Evolutionary conservation across 2,113 vertebrate species (phyloP).

Genomic region (Pygathrix nemaeus): DNA sequence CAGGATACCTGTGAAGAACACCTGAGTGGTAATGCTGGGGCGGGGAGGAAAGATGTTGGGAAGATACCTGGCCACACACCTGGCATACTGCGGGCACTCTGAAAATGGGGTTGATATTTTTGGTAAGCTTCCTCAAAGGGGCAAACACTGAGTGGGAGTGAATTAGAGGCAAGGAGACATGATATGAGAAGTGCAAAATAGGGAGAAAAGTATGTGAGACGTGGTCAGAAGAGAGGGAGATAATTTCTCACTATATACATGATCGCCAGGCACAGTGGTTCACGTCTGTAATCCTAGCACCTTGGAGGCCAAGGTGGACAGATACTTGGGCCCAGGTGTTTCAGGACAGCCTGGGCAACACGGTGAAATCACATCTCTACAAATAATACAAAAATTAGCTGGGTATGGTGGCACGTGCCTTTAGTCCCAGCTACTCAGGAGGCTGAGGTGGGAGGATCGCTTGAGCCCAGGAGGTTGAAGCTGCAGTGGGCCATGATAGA

Average conservation of each 20-base stretch:
- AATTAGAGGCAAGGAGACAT: neutral
- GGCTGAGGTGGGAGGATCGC: neutral
- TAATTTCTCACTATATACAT: neutral
- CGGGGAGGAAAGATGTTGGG: fast-evolving
- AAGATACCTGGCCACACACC: neutral
- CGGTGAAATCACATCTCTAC: neutral
- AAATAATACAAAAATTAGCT: neutral
- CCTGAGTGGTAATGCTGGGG: fast-evolving
- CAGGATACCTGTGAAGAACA: neutral
- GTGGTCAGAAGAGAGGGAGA: neutral
- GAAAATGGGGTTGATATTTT: neutral
- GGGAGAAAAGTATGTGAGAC: neutral
- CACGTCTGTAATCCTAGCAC: neutral
- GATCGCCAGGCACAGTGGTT: neutral
- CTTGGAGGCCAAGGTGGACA: neutral
- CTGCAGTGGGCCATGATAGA: neutral
- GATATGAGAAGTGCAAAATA: neutral
- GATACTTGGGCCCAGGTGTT: neutral
- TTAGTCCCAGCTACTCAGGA: neutral
- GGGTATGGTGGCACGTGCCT: neutral
- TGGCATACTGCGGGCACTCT: neutral
- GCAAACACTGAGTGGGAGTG: neutral
- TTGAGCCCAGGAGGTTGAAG: neutral
- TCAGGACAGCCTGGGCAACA: neutral
- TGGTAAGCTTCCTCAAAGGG: neutral